phyloP scores from a whole-genome alignment of 1,140 invertebrate genomes.

The Augochlora pura region DNA sequence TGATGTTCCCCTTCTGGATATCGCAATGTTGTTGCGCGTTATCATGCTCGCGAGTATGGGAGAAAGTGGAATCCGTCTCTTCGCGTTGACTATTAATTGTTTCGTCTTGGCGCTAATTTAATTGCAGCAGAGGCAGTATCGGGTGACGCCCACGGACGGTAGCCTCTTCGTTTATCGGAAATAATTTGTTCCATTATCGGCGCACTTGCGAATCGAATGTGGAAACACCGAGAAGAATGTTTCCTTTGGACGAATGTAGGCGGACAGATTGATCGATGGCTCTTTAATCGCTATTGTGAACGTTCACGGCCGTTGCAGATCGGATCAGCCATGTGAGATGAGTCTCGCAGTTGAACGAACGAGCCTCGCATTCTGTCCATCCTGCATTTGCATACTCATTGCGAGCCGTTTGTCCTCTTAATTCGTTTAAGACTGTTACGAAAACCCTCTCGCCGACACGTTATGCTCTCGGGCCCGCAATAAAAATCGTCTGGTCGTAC shows the following conservation, averaged over 20 bases:
- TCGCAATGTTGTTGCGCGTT: slow-evolving; percentile 21
- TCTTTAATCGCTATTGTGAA: slow-evolving; percentile 67
- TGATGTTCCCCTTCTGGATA: background rate
- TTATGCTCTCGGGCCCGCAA: background rate
- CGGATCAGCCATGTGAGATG: slow-evolving; percentile 67
- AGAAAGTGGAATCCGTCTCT: background rate
- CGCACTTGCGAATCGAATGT: slow-evolving; percentile 26
- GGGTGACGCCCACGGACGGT: background rate
- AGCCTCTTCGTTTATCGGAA: slow-evolving; percentile 18
- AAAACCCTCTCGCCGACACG: background rate
- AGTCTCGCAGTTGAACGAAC: slow-evolving; percentile 59
- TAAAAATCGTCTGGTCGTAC: background rate
- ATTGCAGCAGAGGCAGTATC: slow-evolving; percentile 15
- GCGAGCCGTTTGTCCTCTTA: background rate
- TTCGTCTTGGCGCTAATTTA: slow-evolving; percentile 11
- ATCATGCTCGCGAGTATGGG: background rate
- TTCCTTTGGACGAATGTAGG: slow-evolving; percentile 52
- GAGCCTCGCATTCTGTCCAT: slow-evolving; percentile 14
- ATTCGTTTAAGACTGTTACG: slow-evolving; percentile 8
- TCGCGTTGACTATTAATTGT: background rate
- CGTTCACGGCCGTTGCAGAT: slow-evolving; percentile 67
- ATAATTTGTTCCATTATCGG: slow-evolving; percentile 48
- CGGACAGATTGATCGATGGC: slow-evolving; percentile 69
- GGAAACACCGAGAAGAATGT: slow-evolving; percentile 43
- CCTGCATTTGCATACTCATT: background rate